Base-by-base conservation (phyloP, 2,888 invertebrate genomes). In the Papilio elwesi region DNA sequence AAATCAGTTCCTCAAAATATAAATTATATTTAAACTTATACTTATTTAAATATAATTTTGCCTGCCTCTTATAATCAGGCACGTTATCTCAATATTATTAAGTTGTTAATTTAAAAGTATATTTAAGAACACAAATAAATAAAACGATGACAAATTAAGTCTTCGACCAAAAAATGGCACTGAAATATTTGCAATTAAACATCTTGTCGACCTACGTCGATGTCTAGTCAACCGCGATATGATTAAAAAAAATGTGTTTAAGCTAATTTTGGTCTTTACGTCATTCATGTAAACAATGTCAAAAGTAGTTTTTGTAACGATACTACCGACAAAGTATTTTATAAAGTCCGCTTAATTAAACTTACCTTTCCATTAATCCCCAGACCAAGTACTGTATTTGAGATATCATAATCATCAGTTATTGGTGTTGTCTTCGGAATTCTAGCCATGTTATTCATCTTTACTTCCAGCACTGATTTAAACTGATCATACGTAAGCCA, bases 331-430 rank as follows among this genome's bases (percentile, higher is more conserved):
- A 64, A 63, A 26, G 57, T 59, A 15, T 1, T 62, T 62, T 62
- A 43, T 43, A n/a, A 13, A 43, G 8, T 47, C 26, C n/a, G 38
- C 62, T 70, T 55, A 64, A 65, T 71, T 74, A 76, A 77, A 82
- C 88, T 82, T 80, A 94, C 94, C 95, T 99, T 99, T 76, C 99
- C 99, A 92, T 99, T 99, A 80, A 99, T 99, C 12, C 99, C 99
- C 76, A 99, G 95, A 62, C 99, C 99, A 75, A 99, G 95, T 59
- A 99, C 99, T 76, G 96, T 97, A 85, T 96, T 97, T 51, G 98
- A 97, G 83, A 99, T 97, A 87, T 97, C 96, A 90, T 98, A 99
- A 91, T 99, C 98, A 76, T 98, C 97, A 66, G 96, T 96, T 79
- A 99, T 97, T 63, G 97, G 96, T 69, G 96, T 96, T 81, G 96